Evolutionary conservation across 2,797 vertebrate genomes (phyloP).

Genomic region (Echeneis naucrates): DNA sequence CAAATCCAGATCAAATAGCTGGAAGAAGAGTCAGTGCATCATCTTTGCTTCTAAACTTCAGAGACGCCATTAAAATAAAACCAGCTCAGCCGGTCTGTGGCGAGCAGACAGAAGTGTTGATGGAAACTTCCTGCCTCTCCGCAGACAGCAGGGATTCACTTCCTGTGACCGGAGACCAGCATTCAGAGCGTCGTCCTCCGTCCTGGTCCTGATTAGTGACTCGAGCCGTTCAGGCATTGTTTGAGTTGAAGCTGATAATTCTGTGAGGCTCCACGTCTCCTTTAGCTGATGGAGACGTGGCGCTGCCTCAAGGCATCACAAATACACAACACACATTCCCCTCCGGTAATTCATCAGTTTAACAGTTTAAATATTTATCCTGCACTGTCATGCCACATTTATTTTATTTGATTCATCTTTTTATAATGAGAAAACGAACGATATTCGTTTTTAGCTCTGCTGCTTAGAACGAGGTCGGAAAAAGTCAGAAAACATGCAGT

Average conservation of each 20-base stretch:
- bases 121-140: slow-evolving; percentile 9
- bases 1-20: background rate
- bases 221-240: background rate
- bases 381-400: background rate
- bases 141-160: slow-evolving; percentile 39
- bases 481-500: background rate
- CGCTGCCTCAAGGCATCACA: background rate
- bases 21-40: background rate
- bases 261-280: background rate
- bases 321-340: background rate
- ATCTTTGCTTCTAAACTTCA: background rate
- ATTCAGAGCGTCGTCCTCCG: background rate
- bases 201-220: background rate
- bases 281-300: background rate
- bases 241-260: too few relatives aligned
- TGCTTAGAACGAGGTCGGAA: too few relatives aligned
- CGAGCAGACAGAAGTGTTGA: slow-evolving; percentile 7
- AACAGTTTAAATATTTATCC: background rate
- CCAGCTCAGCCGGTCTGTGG: background rate
- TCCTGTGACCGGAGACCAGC: slow-evolving; percentile 9
- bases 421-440: background rate
- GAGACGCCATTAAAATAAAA: background rate
- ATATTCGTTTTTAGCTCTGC: too few relatives aligned
- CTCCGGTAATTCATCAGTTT: background rate
- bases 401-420: too few relatives aligned